Evolutionary conservation across 2,888 invertebrate genomes (phyloP).

Genomic region (Caenorhabditis zanzibari): DNA sequence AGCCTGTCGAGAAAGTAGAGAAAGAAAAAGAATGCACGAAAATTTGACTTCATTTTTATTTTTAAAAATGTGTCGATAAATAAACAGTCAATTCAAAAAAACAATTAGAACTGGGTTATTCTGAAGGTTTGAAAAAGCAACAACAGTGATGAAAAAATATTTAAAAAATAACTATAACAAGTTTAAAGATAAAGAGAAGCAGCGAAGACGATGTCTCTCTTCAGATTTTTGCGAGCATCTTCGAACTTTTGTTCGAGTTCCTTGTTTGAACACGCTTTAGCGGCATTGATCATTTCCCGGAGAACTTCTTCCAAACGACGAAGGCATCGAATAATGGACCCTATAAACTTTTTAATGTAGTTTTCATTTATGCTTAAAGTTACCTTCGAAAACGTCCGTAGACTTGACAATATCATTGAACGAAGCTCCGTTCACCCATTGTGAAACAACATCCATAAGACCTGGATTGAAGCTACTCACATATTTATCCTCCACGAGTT

Average conservation of each 20-base stretch:
- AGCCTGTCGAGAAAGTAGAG: background rate
- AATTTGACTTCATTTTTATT: slow-evolving; percentile 1
- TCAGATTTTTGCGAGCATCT: slow-evolving; percentile 87
- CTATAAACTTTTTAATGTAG: slow-evolving; percentile 83
- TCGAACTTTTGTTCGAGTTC: slow-evolving; percentile 85
- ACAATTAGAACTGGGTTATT: background rate
- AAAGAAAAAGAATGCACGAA: slow-evolving; percentile 18
- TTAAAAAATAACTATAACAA: slow-evolving; percentile 14
- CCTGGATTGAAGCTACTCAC: slow-evolving; percentile 94
- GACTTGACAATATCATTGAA: slow-evolving; percentile 97
- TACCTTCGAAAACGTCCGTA: slow-evolving; percentile 96
- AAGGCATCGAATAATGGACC: slow-evolving; percentile 94
- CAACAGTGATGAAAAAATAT: slow-evolving; percentile 14
- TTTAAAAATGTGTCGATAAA: background rate
- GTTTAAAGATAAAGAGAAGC: slow-evolving; percentile 94
- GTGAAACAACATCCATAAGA: slow-evolving; percentile 96
- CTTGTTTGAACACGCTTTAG: slow-evolving; percentile 76
- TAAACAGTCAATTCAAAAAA: background rate
- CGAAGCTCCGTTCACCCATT: slow-evolving; percentile 95
- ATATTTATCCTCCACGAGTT: slow-evolving; percentile 76
- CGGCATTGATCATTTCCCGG: slow-evolving; percentile 89
- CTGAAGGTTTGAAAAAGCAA: slow-evolving; percentile 17
- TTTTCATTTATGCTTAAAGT: background rate
- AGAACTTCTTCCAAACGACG: slow-evolving; percentile 95
- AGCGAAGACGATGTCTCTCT: slow-evolving; percentile 99